Evolutionary conservation across 2,113 vertebrate species (phyloP), one percentile per base, ranked within the genome.

Genomic region (Callocephalon fimbriatum): DNA sequence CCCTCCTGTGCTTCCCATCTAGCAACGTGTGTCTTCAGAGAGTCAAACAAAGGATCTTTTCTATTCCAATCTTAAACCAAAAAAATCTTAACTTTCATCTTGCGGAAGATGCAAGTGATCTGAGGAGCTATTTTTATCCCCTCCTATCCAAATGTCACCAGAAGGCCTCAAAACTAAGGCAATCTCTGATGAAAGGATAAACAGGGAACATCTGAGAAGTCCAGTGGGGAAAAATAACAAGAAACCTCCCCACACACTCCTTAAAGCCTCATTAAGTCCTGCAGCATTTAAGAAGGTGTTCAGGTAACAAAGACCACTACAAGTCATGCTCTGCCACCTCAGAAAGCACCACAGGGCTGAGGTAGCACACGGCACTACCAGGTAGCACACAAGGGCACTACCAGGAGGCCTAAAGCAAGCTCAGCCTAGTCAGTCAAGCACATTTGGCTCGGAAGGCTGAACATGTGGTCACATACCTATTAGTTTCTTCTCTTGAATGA

Each of bases 401-500:
- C 23, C 53, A 86, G 54, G 10, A 73, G 53, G 26, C 19, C 5
- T 8, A 20, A 12, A 78, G 42, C 59, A n/a, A 25, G 29, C 54
- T 9, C 66, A 80, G 83, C 72, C 68, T 4, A 9, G 38, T 29
- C 66, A 54, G 9, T 27, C 23, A 65, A 63, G 40, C 37, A 10
- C 4, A 4, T 7, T 5, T 37, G 47, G 25, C 54, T 93, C 37
- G 2, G 42, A 9, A 90, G 62, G n/a, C 66, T 66, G 35, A 66
- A 27, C 37, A 21, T 8, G 56, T 27, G 96, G 75, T 40, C 88
- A 95, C 86, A 0, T 98, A 99, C 99, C 99, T 99, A 99, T 99
- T 98, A 99, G 98, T 96, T 99, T 99, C 97, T 99, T 99, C 97
- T 99, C 99, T 98, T 99, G 99, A 97, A 99, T 99, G 98, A 99